Conservation (phyloP, 2,113 vertebrate species). For the Pelecanus crispus region DNA sequence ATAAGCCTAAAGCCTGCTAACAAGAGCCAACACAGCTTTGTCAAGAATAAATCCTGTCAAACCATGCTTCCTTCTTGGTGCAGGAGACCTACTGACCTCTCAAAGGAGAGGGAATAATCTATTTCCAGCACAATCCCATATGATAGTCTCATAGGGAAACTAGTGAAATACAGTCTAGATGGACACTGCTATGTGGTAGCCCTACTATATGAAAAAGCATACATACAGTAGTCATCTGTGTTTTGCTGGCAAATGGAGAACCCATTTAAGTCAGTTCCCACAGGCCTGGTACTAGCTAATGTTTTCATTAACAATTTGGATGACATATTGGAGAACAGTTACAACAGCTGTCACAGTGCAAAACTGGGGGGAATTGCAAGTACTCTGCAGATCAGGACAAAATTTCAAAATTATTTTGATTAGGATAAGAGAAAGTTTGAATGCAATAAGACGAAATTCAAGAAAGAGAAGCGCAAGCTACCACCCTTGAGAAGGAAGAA, state of each 20-base stretch:
- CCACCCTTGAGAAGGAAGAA: neutral
- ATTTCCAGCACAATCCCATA: neutral
- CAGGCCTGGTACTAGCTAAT: neutral
- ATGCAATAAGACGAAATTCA: neutral
- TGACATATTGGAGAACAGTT: neutral
- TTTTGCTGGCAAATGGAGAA: neutral
- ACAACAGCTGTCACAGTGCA: neutral
- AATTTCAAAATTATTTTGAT: neutral
- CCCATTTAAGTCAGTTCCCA: neutral
- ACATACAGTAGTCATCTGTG: neutral
- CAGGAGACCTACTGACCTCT: neutral
- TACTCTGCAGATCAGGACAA: neutral
- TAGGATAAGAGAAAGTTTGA: neutral
- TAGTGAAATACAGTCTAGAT: neutral
- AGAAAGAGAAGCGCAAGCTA: neutral
- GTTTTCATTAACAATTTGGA: neutral
- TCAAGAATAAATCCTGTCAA: neutral
- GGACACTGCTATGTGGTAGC: neutral
- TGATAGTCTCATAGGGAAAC: neutral
- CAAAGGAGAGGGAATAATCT: neutral
- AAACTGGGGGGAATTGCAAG: neutral
- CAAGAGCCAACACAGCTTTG: neutral
- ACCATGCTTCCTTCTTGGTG: neutral
- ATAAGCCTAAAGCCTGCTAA: neutral
- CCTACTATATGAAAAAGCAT: neutral